Percentiles rank a stretch among this genome's conserved stretches.
Conservation (phyloP, 2,888 invertebrate genomes). For the Caenorhabditis zanzibari region DNA sequence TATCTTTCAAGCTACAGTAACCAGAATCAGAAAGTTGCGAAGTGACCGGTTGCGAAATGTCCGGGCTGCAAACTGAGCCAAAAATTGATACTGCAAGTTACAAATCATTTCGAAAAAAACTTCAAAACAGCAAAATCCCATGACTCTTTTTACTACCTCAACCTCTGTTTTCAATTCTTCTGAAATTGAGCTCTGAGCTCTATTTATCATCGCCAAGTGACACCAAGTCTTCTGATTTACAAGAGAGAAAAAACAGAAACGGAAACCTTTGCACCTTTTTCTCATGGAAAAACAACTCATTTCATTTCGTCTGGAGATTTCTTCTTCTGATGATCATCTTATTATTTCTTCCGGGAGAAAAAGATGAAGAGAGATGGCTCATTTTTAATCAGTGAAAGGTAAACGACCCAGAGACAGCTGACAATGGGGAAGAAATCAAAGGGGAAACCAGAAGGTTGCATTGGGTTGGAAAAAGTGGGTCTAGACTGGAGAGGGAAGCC, state of each 20-base stretch:
- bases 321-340: constrained; percentile 5
- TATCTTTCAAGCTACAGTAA: no score
- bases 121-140: neutral
- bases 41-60: no score
- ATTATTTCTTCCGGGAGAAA: constrained; percentile 10
- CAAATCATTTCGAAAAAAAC: no score
- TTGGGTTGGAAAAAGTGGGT: neutral
- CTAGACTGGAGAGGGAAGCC: no score
- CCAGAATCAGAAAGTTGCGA: no score
- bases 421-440: constrained; percentile 14
- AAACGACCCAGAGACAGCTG: constrained; percentile 40
- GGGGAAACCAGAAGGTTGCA: neutral
- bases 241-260: constrained; percentile 1
- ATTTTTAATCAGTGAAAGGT: constrained; percentile 1
- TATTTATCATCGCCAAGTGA: constrained; percentile 17
- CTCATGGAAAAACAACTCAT: constrained; percentile 32
- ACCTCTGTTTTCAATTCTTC: constrained; percentile 1
- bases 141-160: neutral
- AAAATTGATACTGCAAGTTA: no score
- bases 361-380: no score
- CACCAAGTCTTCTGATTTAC: constrained; percentile 17
- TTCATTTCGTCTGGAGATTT: constrained; percentile 1
- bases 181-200: constrained; percentile 9
- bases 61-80: no score
- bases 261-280: constrained; percentile 46